phyloP scores from a whole-genome alignment of 2,113 vertebrate genomes.

The Ardeotis arabs region DNA sequence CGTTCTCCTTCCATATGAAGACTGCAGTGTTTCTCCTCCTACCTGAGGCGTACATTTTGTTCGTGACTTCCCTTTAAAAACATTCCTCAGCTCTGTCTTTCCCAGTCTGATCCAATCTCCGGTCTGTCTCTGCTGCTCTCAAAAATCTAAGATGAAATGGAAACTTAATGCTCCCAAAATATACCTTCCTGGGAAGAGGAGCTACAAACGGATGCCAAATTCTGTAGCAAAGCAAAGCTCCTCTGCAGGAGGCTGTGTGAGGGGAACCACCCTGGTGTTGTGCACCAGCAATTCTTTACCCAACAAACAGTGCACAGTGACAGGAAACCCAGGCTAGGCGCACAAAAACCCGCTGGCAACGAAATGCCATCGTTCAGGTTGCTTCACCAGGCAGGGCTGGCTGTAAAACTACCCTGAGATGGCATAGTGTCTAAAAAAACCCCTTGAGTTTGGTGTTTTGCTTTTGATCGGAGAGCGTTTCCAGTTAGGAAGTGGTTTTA shows the following conservation, averaged over 20 bases:
- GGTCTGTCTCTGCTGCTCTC: slow-evolving; percentile 12
- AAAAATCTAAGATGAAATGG: background rate
- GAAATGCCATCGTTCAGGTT: background rate
- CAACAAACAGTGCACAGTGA: slow-evolving; percentile 57
- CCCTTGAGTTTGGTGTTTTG: background rate
- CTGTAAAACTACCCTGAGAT: background rate
- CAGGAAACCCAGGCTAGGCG: background rate
- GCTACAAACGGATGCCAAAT: background rate
- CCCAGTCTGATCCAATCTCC: background rate
- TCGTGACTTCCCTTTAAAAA: background rate
- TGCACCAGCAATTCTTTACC: background rate
- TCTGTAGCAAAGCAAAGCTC: background rate
- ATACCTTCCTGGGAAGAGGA: background rate
- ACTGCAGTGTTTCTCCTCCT: background rate
- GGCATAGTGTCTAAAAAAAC: background rate
- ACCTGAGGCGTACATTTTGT: background rate
- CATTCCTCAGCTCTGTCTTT: slow-evolving; percentile 16
- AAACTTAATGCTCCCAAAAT: background rate
- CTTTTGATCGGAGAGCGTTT: background rate
- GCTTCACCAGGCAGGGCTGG: background rate
- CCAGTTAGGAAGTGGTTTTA: background rate
- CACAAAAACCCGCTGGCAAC: background rate
- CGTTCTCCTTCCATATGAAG: rapidly evolving
- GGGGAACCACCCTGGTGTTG: background rate
- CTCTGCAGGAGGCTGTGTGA: background rate